Evolutionary conservation across 1,140 invertebrate species (phyloP).

Genomic region (Macrocentrus cingulum): DNA sequence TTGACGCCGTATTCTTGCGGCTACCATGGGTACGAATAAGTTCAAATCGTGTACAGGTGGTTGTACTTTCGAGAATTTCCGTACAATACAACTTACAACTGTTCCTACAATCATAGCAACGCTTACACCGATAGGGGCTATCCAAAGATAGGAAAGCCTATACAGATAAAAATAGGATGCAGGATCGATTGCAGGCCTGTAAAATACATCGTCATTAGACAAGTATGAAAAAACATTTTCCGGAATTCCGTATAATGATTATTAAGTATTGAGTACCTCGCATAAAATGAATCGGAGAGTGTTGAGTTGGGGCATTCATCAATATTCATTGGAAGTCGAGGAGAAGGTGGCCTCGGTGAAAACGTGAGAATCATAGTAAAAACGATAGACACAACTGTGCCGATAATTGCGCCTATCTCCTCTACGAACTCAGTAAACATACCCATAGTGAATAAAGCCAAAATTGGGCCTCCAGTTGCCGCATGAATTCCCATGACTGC

Average conservation of each 20-base stretch:
- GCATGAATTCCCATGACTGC: constrained; percentile 75
- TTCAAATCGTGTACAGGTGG: neutral
- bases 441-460: constrained; percentile 78
- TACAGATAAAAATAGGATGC: neutral
- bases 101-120: neutral
- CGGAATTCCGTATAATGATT: too few relatives aligned
- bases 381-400: constrained; percentile 67
- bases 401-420: constrained; percentile 72
- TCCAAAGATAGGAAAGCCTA: neutral
- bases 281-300: neutral
- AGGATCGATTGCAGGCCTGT: too few relatives aligned
- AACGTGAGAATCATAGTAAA: constrained; percentile 82
- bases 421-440: constrained; percentile 71
- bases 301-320: constrained; percentile 59
- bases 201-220: too few relatives aligned
- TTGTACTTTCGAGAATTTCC: neutral
- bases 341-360: constrained; percentile 69
- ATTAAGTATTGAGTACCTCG: neutral
- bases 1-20: neutral
- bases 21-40: neutral
- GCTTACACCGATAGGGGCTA: neutral
- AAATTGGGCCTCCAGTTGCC: constrained; percentile 75
- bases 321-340: constrained; percentile 62
- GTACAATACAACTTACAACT: neutral
- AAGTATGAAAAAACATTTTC: too few relatives aligned